Percentiles rank a stretch among this genome's conserved stretches.
Evolutionary conservation across 2,888 invertebrate species (phyloP).

Genomic region (Orchestes rusci): DNA sequence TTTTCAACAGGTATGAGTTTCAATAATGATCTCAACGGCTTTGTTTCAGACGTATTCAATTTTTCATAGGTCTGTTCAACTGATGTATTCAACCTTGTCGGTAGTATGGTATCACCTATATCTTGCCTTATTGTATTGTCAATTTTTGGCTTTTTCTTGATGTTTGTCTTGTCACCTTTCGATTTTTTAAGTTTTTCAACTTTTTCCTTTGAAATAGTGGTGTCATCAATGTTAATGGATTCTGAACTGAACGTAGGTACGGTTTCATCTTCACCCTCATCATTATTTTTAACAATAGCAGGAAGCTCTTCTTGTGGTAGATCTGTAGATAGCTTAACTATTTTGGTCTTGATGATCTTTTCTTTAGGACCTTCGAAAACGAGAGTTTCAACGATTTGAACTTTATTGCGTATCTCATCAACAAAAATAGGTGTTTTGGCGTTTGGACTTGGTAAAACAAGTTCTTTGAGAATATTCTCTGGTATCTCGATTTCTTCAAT

Average conservation of each 20-base stretch:
- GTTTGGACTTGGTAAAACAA: conserved; percentile 41
- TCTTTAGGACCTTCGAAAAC: conserved; percentile 22
- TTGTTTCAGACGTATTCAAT: conserved; percentile 41
- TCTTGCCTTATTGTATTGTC: conserved; percentile 31
- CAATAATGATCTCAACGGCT: conserved; percentile 37
- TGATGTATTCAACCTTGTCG: conserved; percentile 23
- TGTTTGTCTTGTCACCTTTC: not conserved
- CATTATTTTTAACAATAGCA: too few species aligned
- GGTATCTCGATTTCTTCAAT: conserved; percentile 28
- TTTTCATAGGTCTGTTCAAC: conserved; percentile 35
- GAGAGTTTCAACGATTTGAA: conserved; percentile 13
- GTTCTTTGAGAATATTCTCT: conserved; percentile 28
- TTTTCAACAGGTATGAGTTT: too few species aligned
- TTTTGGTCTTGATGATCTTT: conserved; percentile 22
- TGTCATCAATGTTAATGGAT: too few species aligned
- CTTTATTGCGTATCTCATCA: conserved; percentile 28
- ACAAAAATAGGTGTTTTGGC: too few species aligned
- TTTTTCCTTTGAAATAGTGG: too few species aligned
- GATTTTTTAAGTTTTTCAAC: conserved; percentile 37
- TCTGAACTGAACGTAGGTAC: too few species aligned
- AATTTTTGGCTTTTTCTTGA: conserved; percentile 33
- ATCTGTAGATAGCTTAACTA: too few species aligned
- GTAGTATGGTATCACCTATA: conserved; percentile 34
- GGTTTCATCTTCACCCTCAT: too few species aligned
- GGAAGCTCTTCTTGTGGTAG: too few species aligned